Evolutionary conservation across 30 jellyfish, hydroid and myxozoan species (phyloP).

Genomic region (Pseudorhiza aurosa): DNA sequence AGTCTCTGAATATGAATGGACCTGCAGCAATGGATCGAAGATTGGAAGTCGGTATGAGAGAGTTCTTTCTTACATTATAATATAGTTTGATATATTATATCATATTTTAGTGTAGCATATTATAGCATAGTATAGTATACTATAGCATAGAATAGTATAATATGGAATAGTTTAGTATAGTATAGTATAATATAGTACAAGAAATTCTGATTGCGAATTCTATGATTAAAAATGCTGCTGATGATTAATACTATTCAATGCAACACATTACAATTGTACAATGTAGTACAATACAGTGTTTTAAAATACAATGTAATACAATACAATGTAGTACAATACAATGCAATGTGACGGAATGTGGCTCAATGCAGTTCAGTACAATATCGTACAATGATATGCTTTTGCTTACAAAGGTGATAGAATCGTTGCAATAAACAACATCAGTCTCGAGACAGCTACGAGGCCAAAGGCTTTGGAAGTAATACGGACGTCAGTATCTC

Average conservation of each 20-base stretch:
- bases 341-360: background rate
- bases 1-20: constrained; percentile 88
- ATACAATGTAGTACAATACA: background rate
- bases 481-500: constrained; percentile 79
- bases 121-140: background rate
- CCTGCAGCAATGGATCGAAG: constrained; percentile 98
- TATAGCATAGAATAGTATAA: background rate
- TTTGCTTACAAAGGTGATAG: constrained; percentile 72
- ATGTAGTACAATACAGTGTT: background rate
- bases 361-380: background rate
- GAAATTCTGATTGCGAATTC: too few species aligned
- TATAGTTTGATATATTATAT: background rate
- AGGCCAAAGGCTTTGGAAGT: constrained; percentile 93
- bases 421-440: constrained; percentile 85
- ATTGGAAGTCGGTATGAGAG: constrained; percentile 86
- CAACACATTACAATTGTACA: too few species aligned
- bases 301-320: background rate
- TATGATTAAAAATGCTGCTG: too few species aligned
- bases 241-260: too few species aligned
- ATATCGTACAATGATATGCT: background rate
- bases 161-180: background rate
- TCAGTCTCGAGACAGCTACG: constrained; percentile 88
- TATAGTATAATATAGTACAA: background rate
- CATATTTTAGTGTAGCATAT: background rate
- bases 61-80: background rate